A percentile compares a stretch with the other conserved stretches of the same genome.
Evolutionary conservation across 2,797 vertebrate genomes (phyloP).

Genomic region (Sardinella longiceps): DNA sequence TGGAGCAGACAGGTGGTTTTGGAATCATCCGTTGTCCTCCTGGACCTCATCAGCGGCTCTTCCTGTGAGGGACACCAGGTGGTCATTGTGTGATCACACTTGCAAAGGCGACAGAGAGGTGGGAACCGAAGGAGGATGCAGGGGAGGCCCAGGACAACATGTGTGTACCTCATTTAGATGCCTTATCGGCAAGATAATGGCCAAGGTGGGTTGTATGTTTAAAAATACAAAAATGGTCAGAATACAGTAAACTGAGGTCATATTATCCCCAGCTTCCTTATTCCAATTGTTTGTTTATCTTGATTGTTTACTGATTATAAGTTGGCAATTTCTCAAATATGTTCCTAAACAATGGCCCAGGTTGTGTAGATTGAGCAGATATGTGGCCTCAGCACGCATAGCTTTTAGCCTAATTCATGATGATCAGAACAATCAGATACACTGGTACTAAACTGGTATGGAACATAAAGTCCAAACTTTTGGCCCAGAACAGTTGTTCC

Average conservation of each 20-base stretch:
- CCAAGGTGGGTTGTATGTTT: slow-evolving; percentile 35
- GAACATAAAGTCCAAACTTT: slow-evolving; percentile 11
- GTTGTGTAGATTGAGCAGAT: slow-evolving; percentile 45
- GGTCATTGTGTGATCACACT: not conserved
- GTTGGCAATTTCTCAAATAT: slow-evolving; percentile 24
- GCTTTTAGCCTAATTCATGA: slow-evolving; percentile 29
- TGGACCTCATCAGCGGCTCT: slow-evolving; percentile 58
- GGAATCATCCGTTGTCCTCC: slow-evolving; percentile 70
- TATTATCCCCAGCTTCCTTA: slow-evolving; percentile 23
- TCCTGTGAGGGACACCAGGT: slow-evolving; percentile 59
- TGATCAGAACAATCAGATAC: not conserved
- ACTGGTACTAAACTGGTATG: not conserved
- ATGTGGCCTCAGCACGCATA: slow-evolving; percentile 46
- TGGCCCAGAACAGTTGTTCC: not conserved
- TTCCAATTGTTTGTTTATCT: slow-evolving; percentile 26
- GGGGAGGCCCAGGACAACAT: slow-evolving; percentile 54
- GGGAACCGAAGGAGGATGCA: slow-evolving; percentile 19
- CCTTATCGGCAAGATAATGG: not conserved
- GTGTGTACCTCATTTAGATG: slow-evolving; percentile 61
- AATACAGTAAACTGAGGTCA: not conserved
- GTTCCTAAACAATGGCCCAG: slow-evolving; percentile 50
- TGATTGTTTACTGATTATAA: slow-evolving; percentile 33
- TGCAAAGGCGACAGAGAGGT: not conserved
- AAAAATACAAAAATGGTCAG: slow-evolving; percentile 67
- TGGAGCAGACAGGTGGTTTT: slow-evolving; percentile 81